These are phyloP conservation scores for Catostomus latipinnis DNA, from an alignment of 2,797 vertebrate genomes.

Conservation along the genomic window DNA sequence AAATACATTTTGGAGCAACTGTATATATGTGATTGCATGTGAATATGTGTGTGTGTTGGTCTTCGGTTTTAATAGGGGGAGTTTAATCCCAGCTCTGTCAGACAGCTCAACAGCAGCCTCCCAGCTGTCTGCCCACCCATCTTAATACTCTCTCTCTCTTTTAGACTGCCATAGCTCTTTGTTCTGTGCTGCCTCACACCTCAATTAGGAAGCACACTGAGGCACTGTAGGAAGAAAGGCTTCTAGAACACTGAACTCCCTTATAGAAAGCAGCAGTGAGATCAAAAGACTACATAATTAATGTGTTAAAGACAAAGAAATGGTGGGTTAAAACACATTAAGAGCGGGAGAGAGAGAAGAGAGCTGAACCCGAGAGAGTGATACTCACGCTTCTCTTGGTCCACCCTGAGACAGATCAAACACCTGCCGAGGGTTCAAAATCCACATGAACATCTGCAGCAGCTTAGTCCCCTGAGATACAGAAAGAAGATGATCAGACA, in stretches of 20 bases:
- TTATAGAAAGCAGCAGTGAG: constrained; percentile 31
- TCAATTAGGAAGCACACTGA: constrained; percentile 44
- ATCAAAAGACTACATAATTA: constrained; percentile 22
- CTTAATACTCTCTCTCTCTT: not conserved
- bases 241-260: constrained; percentile 37
- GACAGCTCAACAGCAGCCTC: constrained; percentile 43
- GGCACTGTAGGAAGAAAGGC: constrained; percentile 35
- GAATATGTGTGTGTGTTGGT: constrained; percentile 32
- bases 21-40: not conserved
- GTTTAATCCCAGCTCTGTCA: constrained; percentile 58
- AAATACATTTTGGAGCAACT: constrained; percentile 4
- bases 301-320: constrained; percentile 34
- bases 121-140: constrained; percentile 53
- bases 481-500: constrained; percentile 21
- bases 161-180: too few species aligned
- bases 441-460: constrained; percentile 99
- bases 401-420: constrained; percentile 98
- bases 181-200: constrained; percentile 20
- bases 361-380: not conserved
- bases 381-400: constrained; percentile 95
- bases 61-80: constrained; percentile 30
- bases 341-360: not conserved
- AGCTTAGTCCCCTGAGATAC: constrained; percentile 90
- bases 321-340: constrained; percentile 15
- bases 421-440: constrained; percentile 96